Evolutionary conservation across 2,113 vertebrate species (phyloP).

Genomic region (Eurystomus gularis): DNA sequence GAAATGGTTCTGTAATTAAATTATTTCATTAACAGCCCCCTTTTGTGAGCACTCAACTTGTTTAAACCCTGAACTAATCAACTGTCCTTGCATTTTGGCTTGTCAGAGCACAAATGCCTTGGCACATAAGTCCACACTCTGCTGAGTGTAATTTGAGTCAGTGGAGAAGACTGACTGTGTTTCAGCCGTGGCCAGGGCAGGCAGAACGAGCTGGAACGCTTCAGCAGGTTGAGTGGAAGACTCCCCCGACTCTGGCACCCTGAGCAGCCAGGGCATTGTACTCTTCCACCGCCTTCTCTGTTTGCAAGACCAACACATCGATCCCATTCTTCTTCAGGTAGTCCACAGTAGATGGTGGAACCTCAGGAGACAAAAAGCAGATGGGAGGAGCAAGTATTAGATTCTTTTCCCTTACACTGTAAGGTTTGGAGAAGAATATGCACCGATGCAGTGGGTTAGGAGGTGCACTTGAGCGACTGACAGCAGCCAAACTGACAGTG

Average conservation of each 20-base stretch:
- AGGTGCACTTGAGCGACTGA: not conserved
- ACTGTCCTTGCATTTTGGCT: not conserved
- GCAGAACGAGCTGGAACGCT: too few species aligned
- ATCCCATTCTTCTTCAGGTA: conserved; percentile 84
- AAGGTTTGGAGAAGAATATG: not conserved
- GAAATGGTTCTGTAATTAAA: not conserved
- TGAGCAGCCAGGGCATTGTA: conserved; percentile 86
- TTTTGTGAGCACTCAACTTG: not conserved
- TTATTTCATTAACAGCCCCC: not conserved
- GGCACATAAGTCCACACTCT: rapidly evolving
- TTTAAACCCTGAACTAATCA: not conserved
- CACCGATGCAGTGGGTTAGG: not conserved
- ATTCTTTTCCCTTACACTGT: not conserved
- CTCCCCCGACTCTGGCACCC: conserved; percentile 86
- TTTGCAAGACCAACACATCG: conserved; percentile 84
- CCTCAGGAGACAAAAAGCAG: conserved; percentile 70
- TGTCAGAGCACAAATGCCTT: not conserved
- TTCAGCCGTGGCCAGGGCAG: too few species aligned
- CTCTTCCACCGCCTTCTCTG: conserved; percentile 86
- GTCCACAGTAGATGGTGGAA: conserved; percentile 85
- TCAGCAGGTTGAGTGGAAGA: conserved; percentile 90
- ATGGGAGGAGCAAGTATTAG: not conserved
- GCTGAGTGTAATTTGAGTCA: not conserved
- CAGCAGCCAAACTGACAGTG: not conserved
- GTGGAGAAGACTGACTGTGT: not conserved